Evolutionary conservation across 1,140 invertebrate genomes (phyloP).

Genomic region (Stegodyphus mimosarum): DNA sequence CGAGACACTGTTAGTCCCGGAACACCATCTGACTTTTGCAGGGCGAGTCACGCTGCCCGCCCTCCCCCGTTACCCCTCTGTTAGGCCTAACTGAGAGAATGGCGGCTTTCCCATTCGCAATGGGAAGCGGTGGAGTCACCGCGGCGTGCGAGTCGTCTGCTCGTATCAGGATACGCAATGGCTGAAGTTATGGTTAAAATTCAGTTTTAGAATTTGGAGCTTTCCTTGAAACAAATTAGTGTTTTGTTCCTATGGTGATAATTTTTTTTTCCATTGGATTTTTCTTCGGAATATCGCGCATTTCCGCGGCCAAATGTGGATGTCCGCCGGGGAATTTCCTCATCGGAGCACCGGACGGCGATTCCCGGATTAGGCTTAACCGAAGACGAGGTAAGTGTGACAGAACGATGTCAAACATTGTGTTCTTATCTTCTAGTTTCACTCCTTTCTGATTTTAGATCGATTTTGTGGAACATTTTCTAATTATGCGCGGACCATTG

Average conservation of each 20-base stretch:
- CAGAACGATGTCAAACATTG: neutral
- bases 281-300: neutral
- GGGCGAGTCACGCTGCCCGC: neutral
- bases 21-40: constrained; percentile 10
- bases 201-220: neutral
- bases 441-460: no score
- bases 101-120: neutral
- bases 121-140: neutral
- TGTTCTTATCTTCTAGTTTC: no score
- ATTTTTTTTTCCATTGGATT: neutral
- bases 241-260: neutral
- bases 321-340: neutral
- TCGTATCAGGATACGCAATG: neutral
- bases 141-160: neutral
- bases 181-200: neutral
- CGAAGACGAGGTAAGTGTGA: neutral
- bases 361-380: constrained; percentile 2
- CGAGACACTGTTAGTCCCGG: neutral
- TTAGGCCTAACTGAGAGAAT: constrained; percentile 11
- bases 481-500: no score
- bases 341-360: neutral
- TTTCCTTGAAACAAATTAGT: neutral
- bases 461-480: no score
- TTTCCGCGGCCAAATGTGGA: neutral
- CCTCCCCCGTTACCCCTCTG: neutral